Evolutionary conservation across 2,797 vertebrate species (phyloP).

Genomic region (Gobio occitaniae): DNA sequence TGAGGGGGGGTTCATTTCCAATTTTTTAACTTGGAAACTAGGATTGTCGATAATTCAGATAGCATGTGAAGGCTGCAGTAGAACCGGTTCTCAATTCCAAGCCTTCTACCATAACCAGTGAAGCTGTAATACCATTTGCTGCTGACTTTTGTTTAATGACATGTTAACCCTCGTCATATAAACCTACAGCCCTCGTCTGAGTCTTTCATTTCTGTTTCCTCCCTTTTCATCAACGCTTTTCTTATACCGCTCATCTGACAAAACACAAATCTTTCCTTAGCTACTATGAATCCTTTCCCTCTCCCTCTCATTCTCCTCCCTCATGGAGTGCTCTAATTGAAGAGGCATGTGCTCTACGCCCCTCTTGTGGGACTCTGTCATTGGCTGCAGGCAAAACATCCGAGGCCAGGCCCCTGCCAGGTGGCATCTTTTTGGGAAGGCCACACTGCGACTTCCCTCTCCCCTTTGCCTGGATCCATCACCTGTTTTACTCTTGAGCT

Average conservation of each 20-base stretch:
- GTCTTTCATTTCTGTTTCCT: neutral
- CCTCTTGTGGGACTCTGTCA: conserved; percentile 52
- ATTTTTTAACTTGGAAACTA: too few relatives aligned
- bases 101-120: neutral
- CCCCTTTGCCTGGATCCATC: conserved; percentile 39
- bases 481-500: conserved; percentile 52
- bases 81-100: neutral
- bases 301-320: conserved; percentile 25
- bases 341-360: conserved; percentile 66
- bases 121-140: neutral
- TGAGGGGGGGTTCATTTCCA: too few relatives aligned
- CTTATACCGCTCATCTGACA: conserved; percentile 24
- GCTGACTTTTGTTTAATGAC: neutral
- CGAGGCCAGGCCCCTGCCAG: conserved; percentile 61
- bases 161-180: neutral
- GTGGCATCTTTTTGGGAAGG: conserved; percentile 61
- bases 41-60: too few relatives aligned
- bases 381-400: conserved; percentile 64
- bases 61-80: neutral
- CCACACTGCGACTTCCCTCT: conserved; percentile 49
- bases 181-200: neutral
- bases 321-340: conserved; percentile 60
- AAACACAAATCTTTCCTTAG: conserved; percentile 22
- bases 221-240: neutral
- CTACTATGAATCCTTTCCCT: conserved; percentile 32